Evolutionary conservation across 1,140 invertebrate genomes (phyloP), one percentile per base, ranked within the genome.

Genomic region (Heliconius congener): DNA sequence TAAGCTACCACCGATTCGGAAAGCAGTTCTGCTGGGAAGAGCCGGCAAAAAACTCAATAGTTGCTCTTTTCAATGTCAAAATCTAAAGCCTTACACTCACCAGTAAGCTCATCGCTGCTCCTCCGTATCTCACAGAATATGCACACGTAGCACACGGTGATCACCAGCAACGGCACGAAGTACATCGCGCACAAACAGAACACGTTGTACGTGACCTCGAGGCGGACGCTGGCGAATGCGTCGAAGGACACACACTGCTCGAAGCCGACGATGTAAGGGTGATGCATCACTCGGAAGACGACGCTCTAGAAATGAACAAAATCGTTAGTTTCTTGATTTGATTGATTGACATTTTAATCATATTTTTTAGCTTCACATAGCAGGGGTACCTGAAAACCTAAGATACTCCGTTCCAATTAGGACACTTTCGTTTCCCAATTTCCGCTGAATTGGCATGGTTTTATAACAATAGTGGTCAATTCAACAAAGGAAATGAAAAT

Each of bases 241-340:
- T 96, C 96, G 89, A 97, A 97, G 0, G 97, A 97, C 0, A 98
- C 97, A 88, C 97, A 98, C 89, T 98, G 97, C 77, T 95, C 95
- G 93, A 97, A 98, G 73, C 96, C 95, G 0, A 95, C 95, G 83
- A 96, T 95, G 0, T 95, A 83, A 0, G 97, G 97, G 90, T 97
- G 97, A 0, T 88, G 90, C 76, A 95, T 94, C 8, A 97, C 96
- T 83, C 97, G 96, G 88, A 97, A 98, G 13, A 98, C 96, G 8
- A 97, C 94, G 87, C 96, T 97, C 97, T 98, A 96, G 57, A 39
- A 75, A 76, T 57, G 72, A 82, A 73, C 57, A 80, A 37, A 11
- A 5, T 46, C 42, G 42, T 46, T 46, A 46, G 4, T 16, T 16
- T 16, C 42, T 46, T 3, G 2, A 30, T 34, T 34, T 3, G 3